These are phyloP conservation scores for Standfussiana lucernea DNA, from an alignment of 2,888 invertebrate species.

Conservation along the genomic window DNA sequence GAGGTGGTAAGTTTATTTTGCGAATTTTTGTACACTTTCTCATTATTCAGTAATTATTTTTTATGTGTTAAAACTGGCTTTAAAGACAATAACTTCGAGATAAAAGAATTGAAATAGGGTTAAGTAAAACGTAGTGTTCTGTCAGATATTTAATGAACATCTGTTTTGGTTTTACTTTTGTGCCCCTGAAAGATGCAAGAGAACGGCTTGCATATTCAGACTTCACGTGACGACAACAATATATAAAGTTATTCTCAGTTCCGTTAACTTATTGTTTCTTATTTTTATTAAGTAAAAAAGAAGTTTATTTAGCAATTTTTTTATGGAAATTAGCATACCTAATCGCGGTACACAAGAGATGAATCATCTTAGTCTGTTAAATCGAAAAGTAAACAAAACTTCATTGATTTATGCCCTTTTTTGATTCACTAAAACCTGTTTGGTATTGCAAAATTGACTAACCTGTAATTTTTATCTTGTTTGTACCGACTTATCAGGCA, in stretches of 20 bases:
- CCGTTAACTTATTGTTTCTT: not conserved
- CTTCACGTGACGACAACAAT: slow-evolving; percentile 80
- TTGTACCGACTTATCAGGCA: slow-evolving; percentile 20
- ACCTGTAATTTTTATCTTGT: slow-evolving; percentile 35
- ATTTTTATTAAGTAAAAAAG: not conserved
- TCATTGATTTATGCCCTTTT: not conserved
- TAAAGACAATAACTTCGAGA: not conserved
- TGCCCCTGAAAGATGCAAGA: slow-evolving; percentile 75
- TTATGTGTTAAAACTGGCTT: not conserved
- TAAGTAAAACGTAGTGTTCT: slow-evolving; percentile 3
- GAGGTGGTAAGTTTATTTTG: slow-evolving; percentile 75
- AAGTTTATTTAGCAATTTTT: not conserved
- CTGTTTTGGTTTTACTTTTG: slow-evolving; percentile 70
- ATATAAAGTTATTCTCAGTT: slow-evolving; percentile 33
- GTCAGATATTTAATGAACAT: slow-evolving; percentile 50
- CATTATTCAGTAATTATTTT: slow-evolving; percentile 15
- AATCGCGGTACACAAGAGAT: slow-evolving; percentile 2
- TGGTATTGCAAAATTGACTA: slow-evolving; percentile 11
- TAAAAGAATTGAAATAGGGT: not conserved
- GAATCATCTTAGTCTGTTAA: not conserved
- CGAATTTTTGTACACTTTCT: slow-evolving; percentile 54
- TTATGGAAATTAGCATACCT: not conserved
- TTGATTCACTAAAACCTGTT: slow-evolving; percentile 1
- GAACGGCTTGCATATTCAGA: slow-evolving; percentile 44
- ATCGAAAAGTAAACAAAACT: slow-evolving; percentile 21